Evolutionary conservation across 2,797 vertebrate species (phyloP).

Genomic region (Rousettus madagascariensis): DNA sequence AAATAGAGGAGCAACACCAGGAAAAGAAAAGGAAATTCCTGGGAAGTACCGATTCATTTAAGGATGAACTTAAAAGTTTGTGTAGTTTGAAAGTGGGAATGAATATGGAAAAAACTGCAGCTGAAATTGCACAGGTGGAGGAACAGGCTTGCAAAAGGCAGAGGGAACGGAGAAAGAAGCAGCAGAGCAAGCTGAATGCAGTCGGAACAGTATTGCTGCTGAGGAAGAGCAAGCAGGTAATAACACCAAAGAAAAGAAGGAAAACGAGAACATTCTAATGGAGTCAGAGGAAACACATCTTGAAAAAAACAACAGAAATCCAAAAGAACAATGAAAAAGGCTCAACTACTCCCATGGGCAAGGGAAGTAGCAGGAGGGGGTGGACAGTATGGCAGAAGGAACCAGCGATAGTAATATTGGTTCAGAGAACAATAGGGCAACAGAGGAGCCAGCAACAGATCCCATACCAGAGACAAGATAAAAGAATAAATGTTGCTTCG

Average conservation of each 20-base stretch:
- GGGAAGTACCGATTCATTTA: constrained; percentile 96
- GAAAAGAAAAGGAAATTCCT: constrained; percentile 97
- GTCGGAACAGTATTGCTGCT: constrained; percentile 76
- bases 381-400: constrained; percentile 90
- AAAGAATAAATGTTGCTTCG: constrained; percentile 81
- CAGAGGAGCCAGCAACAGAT: constrained; percentile 86
- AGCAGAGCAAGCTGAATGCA: constrained; percentile 89
- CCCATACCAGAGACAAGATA: constrained; percentile 88
- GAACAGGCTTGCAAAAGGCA: constrained; percentile 93
- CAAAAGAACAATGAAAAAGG: constrained; percentile 91
- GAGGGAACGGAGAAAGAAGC: constrained; percentile 93
- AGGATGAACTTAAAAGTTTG: constrained; percentile 95
- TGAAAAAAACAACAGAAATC: constrained; percentile 87
- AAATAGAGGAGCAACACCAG: constrained; percentile 91
- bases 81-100: constrained; percentile 97
- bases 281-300: constrained; percentile 91
- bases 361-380: constrained; percentile 91
- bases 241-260: constrained; percentile 87
- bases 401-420: constrained; percentile 94
- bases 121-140: constrained; percentile 96
- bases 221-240: constrained; percentile 83
- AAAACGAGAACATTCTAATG: constrained; percentile 90
- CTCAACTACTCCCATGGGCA: constrained; percentile 88
- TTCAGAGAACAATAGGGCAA: constrained; percentile 90
- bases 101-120: constrained; percentile 97